Evolutionary conservation across 1,140 invertebrate genomes (phyloP).

Genomic region (Bombus fervidus): DNA sequence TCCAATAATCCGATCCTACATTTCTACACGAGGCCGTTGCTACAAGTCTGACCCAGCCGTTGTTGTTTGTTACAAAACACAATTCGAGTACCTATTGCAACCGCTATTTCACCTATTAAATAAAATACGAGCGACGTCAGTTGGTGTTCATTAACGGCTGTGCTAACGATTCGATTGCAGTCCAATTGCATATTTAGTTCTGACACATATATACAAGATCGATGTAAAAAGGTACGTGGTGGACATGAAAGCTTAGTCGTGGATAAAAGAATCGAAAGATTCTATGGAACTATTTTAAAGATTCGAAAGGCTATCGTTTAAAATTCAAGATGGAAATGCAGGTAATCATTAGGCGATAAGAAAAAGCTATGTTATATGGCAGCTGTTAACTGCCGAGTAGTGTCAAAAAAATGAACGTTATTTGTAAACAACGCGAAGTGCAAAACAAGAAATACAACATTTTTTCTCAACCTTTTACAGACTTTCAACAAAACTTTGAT

Average conservation of each 20-base stretch:
- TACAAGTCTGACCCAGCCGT: conserved; percentile 60
- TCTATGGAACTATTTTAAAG: background rate
- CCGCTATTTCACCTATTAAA: conserved; percentile 77
- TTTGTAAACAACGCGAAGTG: too few species aligned
- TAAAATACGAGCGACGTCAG: conserved; percentile 79
- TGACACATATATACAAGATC: conserved; percentile 3
- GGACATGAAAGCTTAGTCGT: too few species aligned
- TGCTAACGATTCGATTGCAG: conserved; percentile 77
- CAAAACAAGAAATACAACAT: background rate
- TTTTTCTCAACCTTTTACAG: too few species aligned
- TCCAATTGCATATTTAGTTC: conserved; percentile 74
- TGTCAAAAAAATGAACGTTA: too few species aligned
- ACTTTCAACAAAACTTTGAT: background rate
- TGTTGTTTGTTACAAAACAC: conserved; percentile 79
- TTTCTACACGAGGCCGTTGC: conserved; percentile 66
- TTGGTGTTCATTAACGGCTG: conserved; percentile 78
- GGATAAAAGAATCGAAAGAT: background rate
- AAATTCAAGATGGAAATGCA: background rate
- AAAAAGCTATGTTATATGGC: background rate
- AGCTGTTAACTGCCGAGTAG: background rate
- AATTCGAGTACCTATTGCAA: conserved; percentile 69
- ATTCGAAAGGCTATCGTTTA: background rate
- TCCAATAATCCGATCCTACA: conserved; percentile 79
- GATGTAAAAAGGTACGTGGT: background rate
- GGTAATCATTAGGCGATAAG: too few species aligned